Evolutionary conservation across 2,888 invertebrate species (phyloP), one percentile per base, ranked within the genome.

Genomic region (Amorpha juglandis): DNA sequence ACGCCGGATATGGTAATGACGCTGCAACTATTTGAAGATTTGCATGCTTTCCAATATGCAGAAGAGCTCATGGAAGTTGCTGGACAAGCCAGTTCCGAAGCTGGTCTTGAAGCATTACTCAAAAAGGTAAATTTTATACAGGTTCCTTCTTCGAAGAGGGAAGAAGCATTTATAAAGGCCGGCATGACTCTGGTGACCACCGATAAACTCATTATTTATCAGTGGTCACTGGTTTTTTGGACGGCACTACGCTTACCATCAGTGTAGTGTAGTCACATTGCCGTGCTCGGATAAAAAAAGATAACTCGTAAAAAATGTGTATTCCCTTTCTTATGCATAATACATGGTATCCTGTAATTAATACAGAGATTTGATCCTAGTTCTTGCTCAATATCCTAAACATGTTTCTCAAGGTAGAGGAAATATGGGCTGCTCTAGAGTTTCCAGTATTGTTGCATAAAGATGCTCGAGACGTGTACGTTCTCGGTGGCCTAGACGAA

Each of bases 21-120:
- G 0, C 89, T 98, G 16, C 94, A 94, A 14, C 88, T 95, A 33
- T 94, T 98, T 62, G 96, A 97, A 68, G 95, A 96, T 0, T 90
- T 96, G 6, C 94, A 96, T n/a, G 96, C 96, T 0, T 98, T 98
- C 87, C 95, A 95, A 63, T 95, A 95, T 76, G 95, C 95, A 0
- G 95, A 96, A 11, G 95, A 96, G 69, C 86, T 98, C 16, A 96
- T 97, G 95, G 97, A 98, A 80, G 95, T 98, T 9, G 97, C 98
- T 0, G 96, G 96, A 0, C 97, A 97, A 82, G 98, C 98, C 0
- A 97, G 97, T 75, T 97, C 98, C 2, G 98, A 98, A 84, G 96
- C 96, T 4, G 96, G 96, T 7, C 93, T 98, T 12, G 98, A 98
- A 87, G 89, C 91, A 8, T 94, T 98, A 78, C 90, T 98, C 7